Evolutionary conservation across 2,113 vertebrate genomes (phyloP).

Genomic region (Lagopus leucura): DNA sequence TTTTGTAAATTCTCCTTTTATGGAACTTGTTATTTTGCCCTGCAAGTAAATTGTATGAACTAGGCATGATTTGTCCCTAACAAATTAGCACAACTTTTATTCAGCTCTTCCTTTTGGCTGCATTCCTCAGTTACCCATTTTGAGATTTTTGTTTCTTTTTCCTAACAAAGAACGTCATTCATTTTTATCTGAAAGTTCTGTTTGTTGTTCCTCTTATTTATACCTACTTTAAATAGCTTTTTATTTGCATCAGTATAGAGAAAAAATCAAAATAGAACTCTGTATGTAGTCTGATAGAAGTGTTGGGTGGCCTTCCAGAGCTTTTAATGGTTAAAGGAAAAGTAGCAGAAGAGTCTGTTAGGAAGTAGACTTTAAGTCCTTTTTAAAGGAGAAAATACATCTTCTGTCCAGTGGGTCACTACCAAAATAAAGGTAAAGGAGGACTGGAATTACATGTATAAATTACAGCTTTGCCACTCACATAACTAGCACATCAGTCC

Average conservation of each 20-base stretch:
- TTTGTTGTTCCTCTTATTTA: neutral
- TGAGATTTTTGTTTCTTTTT: neutral
- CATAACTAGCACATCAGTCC: too few relatives aligned
- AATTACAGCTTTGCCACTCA: neutral
- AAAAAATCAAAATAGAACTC: neutral
- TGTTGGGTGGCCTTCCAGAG: neutral
- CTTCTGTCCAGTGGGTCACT: neutral
- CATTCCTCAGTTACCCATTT: neutral
- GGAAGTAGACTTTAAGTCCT: neutral
- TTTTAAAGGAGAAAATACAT: neutral
- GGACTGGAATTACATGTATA: neutral
- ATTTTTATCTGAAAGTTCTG: conserved; percentile 8
- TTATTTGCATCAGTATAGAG: neutral
- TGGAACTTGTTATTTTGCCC: neutral
- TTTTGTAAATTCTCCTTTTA: neutral
- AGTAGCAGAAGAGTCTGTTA: neutral
- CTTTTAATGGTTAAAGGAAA: neutral
- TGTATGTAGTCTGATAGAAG: neutral
- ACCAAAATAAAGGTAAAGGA: neutral
- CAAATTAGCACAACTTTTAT: neutral
- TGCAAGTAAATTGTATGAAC: neutral
- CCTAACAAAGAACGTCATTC: neutral
- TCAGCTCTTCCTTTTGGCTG: neutral
- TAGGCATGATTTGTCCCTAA: neutral
- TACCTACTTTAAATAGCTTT: neutral